These are phyloP conservation scores for Mugil cephalus DNA, from an alignment of 2,113 vertebrate species.

Conservation along the genomic window DNA sequence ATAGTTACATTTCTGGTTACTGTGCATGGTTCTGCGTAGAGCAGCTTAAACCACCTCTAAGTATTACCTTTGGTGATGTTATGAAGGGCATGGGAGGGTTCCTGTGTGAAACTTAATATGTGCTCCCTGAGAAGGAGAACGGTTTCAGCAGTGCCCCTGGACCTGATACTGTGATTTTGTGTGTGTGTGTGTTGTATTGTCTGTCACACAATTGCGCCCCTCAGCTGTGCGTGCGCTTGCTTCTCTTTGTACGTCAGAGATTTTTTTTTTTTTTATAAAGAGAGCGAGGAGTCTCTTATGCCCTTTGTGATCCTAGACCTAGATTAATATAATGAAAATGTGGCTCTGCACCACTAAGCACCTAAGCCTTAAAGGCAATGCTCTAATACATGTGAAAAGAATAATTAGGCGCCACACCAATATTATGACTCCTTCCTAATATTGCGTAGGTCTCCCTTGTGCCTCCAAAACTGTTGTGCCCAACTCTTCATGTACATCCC, in stretches of 20 bases:
- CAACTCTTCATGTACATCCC: no score
- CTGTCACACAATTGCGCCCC: slow-evolving; percentile 17
- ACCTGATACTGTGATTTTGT: slow-evolving; percentile 39
- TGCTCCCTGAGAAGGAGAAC: slow-evolving; percentile 33
- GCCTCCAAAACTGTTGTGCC: no score
- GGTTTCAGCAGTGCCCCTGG: slow-evolving; percentile 50
- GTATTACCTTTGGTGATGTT: slow-evolving; percentile 16
- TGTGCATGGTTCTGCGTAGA: no score
- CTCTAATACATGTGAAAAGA: slow-evolving; percentile 38
- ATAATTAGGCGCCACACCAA: slow-evolving; percentile 48
- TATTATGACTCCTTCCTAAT: slow-evolving; percentile 25
- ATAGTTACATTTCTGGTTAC: no score
- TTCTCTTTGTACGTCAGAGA: slow-evolving; percentile 12
- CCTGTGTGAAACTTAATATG: slow-evolving; percentile 48
- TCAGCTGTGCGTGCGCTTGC: slow-evolving; percentile 5
- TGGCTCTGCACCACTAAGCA: slow-evolving; percentile 14
- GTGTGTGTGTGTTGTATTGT: slow-evolving; percentile 33
- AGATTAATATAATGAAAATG: slow-evolving; percentile 57
- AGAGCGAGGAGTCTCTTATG: slow-evolving; percentile 15
- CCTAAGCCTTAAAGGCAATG: slow-evolving; percentile 43
- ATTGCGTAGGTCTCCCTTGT: no score
- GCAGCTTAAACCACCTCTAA: no score
- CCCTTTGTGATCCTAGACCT: slow-evolving; percentile 49
- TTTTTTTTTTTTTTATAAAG: neutral
- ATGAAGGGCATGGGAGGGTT: slow-evolving; percentile 34